phyloP scores from a whole-genome alignment of 2,113 vertebrate species.

The Cochlearius cochlearius region DNA sequence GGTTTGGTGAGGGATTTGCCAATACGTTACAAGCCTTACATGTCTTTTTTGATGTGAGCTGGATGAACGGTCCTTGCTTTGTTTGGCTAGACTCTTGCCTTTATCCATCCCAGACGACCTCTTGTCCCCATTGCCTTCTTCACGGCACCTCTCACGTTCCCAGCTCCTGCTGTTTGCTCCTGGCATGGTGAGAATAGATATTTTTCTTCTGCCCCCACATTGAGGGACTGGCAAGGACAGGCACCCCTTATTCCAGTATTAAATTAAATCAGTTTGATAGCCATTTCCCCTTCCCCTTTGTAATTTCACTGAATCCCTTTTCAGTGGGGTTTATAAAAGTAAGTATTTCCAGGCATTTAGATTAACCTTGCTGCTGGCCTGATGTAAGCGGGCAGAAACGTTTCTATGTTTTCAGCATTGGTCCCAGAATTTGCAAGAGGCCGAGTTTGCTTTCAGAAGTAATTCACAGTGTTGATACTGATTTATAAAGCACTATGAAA shows the following conservation, averaged over 20 bases:
- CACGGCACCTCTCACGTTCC: background rate
- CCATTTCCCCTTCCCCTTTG: background rate
- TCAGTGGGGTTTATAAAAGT: background rate
- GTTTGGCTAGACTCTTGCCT: background rate
- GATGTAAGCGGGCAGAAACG: background rate
- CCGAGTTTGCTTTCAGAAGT: background rate
- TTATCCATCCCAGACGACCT: background rate
- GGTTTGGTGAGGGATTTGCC: background rate
- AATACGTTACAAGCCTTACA: background rate
- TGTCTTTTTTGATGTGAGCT: background rate
- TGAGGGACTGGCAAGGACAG: background rate
- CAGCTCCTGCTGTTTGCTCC: background rate
- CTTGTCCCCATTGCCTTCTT: background rate
- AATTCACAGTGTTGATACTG: background rate
- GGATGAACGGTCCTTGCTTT: background rate
- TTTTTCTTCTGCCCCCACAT: background rate
- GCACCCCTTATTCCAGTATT: background rate
- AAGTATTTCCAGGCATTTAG: background rate
- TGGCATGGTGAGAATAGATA: background rate
- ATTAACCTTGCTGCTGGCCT: background rate
- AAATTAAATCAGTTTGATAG: background rate
- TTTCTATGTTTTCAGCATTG: background rate
- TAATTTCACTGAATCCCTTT: background rate
- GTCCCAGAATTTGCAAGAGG: background rate
- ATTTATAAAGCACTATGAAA: conserved; percentile 25